These are phyloP conservation scores for Ericerus pela DNA, from an alignment of 1,140 invertebrate genomes.

Conservation along the genomic window DNA sequence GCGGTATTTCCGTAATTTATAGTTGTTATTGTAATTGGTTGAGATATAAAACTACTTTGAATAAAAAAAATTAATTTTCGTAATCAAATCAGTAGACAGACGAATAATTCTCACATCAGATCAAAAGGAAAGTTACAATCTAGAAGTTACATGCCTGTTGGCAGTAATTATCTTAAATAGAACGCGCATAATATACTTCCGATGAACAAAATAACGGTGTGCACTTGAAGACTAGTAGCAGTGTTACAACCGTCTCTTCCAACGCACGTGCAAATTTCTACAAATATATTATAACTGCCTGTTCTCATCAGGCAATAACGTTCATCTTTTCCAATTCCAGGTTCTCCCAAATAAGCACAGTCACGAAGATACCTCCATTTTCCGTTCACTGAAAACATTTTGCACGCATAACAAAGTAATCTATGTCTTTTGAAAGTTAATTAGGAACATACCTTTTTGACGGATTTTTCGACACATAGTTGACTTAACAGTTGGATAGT, in stretches of 20 bases:
- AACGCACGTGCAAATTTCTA: conserved; percentile 85
- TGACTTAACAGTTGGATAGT: conserved; percentile 50
- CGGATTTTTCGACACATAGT: conserved; percentile 86
- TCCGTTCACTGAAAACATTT: conserved; percentile 57
- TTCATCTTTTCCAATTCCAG: conserved; percentile 76
- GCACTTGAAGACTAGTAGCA: conserved; percentile 26
- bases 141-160: no score
- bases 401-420: background rate
- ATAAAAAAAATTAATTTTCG: no score
- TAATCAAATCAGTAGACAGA: no score
- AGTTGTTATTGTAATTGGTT: no score
- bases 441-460: conserved; percentile 57
- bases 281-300: conserved; percentile 83
- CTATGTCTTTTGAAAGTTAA: conserved; percentile 6
- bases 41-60: no score
- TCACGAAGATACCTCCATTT: conserved; percentile 78
- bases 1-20: no score
- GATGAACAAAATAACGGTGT: background rate
- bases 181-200: conserved; percentile 3
- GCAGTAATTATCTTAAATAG: background rate
- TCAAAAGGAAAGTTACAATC: no score
- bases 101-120: no score
- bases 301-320: conserved; percentile 78
- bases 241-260: conserved; percentile 81
- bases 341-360: conserved; percentile 79